These are phyloP conservation scores for Danio choprae DNA, from an alignment of 2,797 vertebrate species.

Conservation along the genomic window DNA sequence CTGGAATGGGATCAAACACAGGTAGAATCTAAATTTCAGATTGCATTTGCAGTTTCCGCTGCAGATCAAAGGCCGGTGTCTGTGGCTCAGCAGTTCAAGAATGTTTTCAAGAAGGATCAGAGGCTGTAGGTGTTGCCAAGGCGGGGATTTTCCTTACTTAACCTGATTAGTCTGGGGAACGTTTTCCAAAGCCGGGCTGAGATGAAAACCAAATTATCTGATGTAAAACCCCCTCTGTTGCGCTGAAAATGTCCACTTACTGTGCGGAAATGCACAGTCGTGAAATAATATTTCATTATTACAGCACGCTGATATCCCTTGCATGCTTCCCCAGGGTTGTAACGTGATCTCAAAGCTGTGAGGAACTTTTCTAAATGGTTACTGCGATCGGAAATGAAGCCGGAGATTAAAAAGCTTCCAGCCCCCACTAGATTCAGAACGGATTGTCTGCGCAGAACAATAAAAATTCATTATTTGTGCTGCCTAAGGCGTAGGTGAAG, in stretches of 20 bases:
- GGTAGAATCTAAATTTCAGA: conserved; percentile 62
- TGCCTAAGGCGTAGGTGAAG: conserved; percentile 59
- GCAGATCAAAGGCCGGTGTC: conserved; percentile 66
- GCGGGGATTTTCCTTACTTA: conserved; percentile 55
- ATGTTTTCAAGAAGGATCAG: conserved; percentile 56
- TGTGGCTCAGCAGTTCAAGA: conserved; percentile 58
- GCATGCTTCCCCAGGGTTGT: conserved; percentile 11
- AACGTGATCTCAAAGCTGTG: conserved; percentile 20
- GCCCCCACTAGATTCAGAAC: conserved; percentile 57
- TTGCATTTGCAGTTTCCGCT: conserved; percentile 58
- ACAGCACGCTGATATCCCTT: not conserved
- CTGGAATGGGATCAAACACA: conserved; percentile 62
- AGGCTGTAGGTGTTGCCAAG: conserved; percentile 58
- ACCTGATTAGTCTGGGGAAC: conserved; percentile 53
- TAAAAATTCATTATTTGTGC: conserved; percentile 68
- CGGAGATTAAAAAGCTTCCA: conserved; percentile 63
- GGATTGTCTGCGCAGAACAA: conserved; percentile 65
- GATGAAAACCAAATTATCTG: conserved; percentile 28
- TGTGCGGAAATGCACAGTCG: not conserved
- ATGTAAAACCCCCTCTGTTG: conserved; percentile 17
- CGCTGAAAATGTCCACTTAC: conserved; percentile 23
- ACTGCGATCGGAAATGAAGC: conserved; percentile 65
- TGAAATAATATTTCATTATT: conserved; percentile 41
- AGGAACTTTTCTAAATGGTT: conserved; percentile 39
- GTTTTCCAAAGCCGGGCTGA: conserved; percentile 23